A percentile compares a stretch with the other conserved stretches of the same genome.
These are phyloP conservation scores for Drosophila pegasa DNA, from an alignment of 2,888 invertebrate species.

Conservation along the genomic window DNA sequence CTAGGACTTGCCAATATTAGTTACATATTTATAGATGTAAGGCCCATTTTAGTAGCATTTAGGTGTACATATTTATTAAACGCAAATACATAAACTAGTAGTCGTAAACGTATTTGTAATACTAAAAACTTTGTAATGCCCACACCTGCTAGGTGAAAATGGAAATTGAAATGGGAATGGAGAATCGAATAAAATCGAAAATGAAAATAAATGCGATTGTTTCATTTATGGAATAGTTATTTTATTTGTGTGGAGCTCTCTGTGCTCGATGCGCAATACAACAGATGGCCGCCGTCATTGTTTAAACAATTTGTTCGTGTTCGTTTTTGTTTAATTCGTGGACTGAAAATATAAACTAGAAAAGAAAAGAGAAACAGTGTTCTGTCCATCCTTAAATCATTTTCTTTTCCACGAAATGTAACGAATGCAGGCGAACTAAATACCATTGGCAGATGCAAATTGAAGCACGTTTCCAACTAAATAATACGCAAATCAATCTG, in stretches of 20 bases:
- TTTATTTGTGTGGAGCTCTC: constrained; percentile 48
- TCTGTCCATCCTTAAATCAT: constrained; percentile 30
- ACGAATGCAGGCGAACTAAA: constrained; percentile 16
- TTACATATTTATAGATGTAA: constrained; percentile 9
- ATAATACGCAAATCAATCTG: constrained; percentile 43
- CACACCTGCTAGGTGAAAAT: constrained; percentile 34
- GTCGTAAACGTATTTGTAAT: constrained; percentile 35
- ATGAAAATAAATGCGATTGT: constrained; percentile 37
- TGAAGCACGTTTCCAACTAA: constrained; percentile 47
- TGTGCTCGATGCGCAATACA: constrained; percentile 40
- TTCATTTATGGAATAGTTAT: constrained; percentile 34
- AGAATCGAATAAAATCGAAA: constrained; percentile 28
- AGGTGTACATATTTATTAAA: constrained; percentile 43
- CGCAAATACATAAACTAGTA: constrained; percentile 14
- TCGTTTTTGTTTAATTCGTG: constrained; percentile 2
- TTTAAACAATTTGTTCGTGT: constrained; percentile 36
- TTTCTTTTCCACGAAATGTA: constrained; percentile 23
- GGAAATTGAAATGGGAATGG: constrained; percentile 21
- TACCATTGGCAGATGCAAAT: constrained; percentile 33
- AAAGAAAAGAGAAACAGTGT: constrained; percentile 11
- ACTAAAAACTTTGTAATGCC: constrained; percentile 25
- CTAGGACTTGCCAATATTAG: constrained; percentile 29
- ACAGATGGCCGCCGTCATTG: constrained; percentile 55
- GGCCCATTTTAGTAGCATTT: constrained; percentile 24
- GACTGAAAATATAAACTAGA: constrained; percentile 24